Base-by-base conservation (phyloP, 1,140 invertebrate species). In the Diorhabda sublineata region DNA sequence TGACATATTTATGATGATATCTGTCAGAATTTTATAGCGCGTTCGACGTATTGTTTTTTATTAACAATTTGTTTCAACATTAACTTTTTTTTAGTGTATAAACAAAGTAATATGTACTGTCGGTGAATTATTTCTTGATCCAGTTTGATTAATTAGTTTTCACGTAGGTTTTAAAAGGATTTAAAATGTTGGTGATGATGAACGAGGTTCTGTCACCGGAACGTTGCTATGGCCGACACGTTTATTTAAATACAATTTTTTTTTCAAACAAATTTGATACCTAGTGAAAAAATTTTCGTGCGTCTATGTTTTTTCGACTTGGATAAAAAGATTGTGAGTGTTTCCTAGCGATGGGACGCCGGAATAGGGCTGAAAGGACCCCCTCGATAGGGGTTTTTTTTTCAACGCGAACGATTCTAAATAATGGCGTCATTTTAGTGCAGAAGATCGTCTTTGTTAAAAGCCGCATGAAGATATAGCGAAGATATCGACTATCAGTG, bases 391-490 rank as follows among this genome's bases (percentile, higher is more conserved):
- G 64, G 64, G 26, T 26, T 26, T 57, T 69, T 64, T 69, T 70
- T 73, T 73, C 69, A 73, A 70, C 71, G 64, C 42, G 61, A 63
- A 70, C 67, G 71, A 73, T 73, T 73, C 65, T 70, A 70, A 73
- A 70, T 73, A 73, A 73, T 73, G 68, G 71, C 69, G 61, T 70
- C 68, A 73, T 73, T 73, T 73, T 73, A 68, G 52, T 45, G 58
- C 65, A 66, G 65, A 73, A 73, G 68, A 63, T 66, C 42, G 70
- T 66, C 71, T 73, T 73, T 70, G 70, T 72, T 58, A 59, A 59
- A 72, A 72, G 67, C 70, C 70, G 67, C 70, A 69, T 72, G 70
- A 72, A 72, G 70, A 72, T 68, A 72, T 72, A 60, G 61, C n/a
- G 45, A 63, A 63, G 61, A 63, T 63, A 63, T 63, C 42, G 61